Percentiles rank a stretch among this genome's conserved stretches.
Conservation (phyloP, 2,888 invertebrate species). For the Hedychridium roseum region DNA sequence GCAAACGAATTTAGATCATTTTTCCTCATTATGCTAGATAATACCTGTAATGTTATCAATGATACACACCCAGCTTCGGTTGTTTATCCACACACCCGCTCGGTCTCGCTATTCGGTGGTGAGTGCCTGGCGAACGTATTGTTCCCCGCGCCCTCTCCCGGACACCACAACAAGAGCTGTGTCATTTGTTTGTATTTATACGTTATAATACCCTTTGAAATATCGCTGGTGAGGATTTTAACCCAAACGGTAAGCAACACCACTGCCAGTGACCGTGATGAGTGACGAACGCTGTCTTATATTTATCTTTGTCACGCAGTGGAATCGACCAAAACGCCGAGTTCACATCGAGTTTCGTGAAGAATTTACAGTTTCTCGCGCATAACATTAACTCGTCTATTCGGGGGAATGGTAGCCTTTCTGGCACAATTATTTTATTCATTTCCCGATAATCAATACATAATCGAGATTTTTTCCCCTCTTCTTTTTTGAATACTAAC, state of each 20-base stretch:
- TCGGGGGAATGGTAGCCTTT: conserved; percentile 23
- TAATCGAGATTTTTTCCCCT: conserved; percentile 17
- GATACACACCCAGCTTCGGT: no score
- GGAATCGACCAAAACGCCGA: conserved; percentile 28
- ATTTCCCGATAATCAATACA: conserved; percentile 21
- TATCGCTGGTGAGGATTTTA: conserved; percentile 33
- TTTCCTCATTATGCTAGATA: conserved; percentile 30
- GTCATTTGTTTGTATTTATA: no score
- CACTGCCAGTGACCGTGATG: conserved; percentile 24
- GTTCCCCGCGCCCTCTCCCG: no score
- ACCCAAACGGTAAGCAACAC: conserved; percentile 26
- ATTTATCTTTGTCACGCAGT: conserved; percentile 20
- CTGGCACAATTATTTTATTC: conserved; percentile 23
- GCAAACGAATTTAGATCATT: conserved; percentile 25
- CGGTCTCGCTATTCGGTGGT: no score
- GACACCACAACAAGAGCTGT: no score
- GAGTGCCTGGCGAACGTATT: no score
- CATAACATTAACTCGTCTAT: conserved; percentile 21
- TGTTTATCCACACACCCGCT: no score
- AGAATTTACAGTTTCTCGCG: conserved; percentile 19
- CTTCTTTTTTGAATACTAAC: conserved; percentile 19
- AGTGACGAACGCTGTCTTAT: conserved; percentile 31
- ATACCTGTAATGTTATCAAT: no score
- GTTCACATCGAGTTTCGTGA: conserved; percentile 21
- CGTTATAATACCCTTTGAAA: conserved; percentile 37